phyloP scores from a whole-genome alignment of 2,888 invertebrate genomes.

The Melinaea marsaeus region DNA sequence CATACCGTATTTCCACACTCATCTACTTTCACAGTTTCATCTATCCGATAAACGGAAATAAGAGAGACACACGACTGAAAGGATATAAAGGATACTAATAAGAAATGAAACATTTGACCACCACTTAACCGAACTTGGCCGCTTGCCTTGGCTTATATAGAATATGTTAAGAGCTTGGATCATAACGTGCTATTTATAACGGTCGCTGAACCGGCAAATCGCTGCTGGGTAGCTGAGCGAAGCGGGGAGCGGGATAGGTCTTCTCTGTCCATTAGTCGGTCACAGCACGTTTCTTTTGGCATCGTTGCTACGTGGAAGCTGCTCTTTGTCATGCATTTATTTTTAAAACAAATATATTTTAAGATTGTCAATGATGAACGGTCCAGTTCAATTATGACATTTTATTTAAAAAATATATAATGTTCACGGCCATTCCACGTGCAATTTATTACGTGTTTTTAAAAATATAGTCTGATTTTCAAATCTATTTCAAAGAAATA shows the following conservation, averaged over 20 bases:
- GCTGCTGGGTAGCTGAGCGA: conserved; percentile 2
- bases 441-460: not conserved
- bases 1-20: not conserved
- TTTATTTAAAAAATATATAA: conserved; percentile 8
- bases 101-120: not conserved
- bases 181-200: conserved; percentile 23
- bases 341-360: conserved; percentile 42
- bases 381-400: conserved; percentile 16
- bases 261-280: conserved; percentile 16
- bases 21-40: not conserved
- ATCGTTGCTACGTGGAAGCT: conserved; percentile 47
- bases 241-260: conserved; percentile 12
- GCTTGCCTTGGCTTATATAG: conserved; percentile 23
- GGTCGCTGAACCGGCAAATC: conserved; percentile 14
- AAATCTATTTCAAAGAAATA: too few species aligned
- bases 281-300: conserved; percentile 34
- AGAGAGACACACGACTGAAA: too few species aligned
- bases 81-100: too few species aligned
- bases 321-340: conserved; percentile 44
- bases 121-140: conserved; percentile 23
- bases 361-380: conserved; percentile 39
- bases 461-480: too few species aligned
- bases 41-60: too few species aligned
- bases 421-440: not conserved
- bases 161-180: conserved; percentile 16